phyloP scores from a whole-genome alignment of 1,140 invertebrate species.

The Radopholus similis region DNA sequence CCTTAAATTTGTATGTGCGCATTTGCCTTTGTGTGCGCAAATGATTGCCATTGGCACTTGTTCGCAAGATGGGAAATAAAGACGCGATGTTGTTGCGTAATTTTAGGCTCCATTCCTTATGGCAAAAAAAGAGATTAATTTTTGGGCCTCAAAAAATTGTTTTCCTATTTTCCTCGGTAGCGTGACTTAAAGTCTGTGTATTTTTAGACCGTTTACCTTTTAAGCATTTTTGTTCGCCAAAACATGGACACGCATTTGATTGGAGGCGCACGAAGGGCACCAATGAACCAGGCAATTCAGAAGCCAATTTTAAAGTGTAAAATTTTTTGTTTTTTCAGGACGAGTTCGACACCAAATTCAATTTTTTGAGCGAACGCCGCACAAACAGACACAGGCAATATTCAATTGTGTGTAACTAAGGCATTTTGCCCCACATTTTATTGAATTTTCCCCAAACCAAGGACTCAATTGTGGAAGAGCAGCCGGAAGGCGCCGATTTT shows the following conservation, averaged over 20 bases:
- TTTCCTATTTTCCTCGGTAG: no score
- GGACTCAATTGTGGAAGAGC: slow-evolving; percentile 15
- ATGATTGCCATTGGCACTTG: no score
- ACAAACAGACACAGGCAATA: neutral
- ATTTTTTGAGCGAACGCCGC: slow-evolving; percentile 29
- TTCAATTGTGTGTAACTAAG: neutral
- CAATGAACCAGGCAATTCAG: slow-evolving; percentile 18
- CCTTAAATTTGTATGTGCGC: no score
- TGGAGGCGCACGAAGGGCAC: slow-evolving; percentile 7
- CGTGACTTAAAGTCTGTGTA: no score
- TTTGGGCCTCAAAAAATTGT: no score
- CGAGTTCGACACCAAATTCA: slow-evolving; percentile 49
- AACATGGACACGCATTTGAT: neutral
- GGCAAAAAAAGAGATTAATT: no score
- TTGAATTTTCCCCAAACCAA: neutral
- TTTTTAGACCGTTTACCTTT: no score
- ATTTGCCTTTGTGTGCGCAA: no score
- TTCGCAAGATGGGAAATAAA: no score
- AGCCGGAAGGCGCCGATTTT: slow-evolving; percentile 7
- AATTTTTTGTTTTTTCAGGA: slow-evolving; percentile 28
- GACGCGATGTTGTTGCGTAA: no score
- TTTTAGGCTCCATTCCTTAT: no score
- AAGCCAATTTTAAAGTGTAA: neutral
- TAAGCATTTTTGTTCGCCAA: no score
- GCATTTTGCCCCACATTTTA: neutral